Evolutionary conservation across 1,140 invertebrate genomes (phyloP), one percentile per base, ranked within the genome.

Genomic region (Drosophila bipectinata): DNA sequence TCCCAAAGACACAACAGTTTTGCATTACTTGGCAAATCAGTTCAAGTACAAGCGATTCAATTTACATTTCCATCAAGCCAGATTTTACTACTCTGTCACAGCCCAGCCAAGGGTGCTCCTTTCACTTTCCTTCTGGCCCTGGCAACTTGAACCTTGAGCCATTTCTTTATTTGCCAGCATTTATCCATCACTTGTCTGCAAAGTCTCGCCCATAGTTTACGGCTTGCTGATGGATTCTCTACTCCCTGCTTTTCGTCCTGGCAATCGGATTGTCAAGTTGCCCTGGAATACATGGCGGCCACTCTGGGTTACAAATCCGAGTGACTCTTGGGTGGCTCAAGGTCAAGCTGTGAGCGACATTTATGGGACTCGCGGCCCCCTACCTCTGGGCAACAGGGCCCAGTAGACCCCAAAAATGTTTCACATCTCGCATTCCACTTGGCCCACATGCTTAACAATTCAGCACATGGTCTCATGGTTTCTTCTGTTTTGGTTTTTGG

Each of bases 331-430:
- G 45, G 34, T 44, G 62, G 56, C 67, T 47, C 62, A 87, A 85
- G 81, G 82, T 87, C 81, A 85, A 78, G 64, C 67, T 78, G 82
- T 67, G 78, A 82, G 57, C 77, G 81, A 85, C 81, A 87, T 85
- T 85, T 80, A 85, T 74, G 69, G 67, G 60, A 44, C 75, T 63
- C 56, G 54, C 53, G 59, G 49, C 71, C 39, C 51, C 59, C 41
- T 10, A 9, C 12, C 24, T 8, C 7, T 21, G 5, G 6, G 10
- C n/a, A 26, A 26, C 8, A 4, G n/a, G 41, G 5, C n/a, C 10
- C 14, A 0, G 0, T 15, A 8, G 12, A 4, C n/a, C 15, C 39
- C 44, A 37, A 41, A 55, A 68, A 63, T 18, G 69, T 56, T 45
- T 84, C 57, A 41, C 73, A 73, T 85, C 56, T 72, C 72, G 51